Percentiles rank a stretch among this genome's conserved stretches.
phyloP scores from a whole-genome alignment of 1,140 invertebrate genomes.

The Drosophila yakuba region DNA sequence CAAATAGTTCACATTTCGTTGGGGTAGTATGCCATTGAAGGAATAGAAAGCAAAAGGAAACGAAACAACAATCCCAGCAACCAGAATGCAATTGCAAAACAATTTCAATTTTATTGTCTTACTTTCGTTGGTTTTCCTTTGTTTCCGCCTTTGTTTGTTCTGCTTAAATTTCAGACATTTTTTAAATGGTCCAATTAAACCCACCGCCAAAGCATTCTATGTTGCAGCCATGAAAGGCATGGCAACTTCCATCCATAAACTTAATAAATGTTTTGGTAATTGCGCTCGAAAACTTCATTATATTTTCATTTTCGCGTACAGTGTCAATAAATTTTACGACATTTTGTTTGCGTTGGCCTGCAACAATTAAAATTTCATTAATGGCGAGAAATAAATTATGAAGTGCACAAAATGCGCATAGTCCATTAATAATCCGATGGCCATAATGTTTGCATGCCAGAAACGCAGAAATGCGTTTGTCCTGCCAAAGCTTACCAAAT shows the following conservation, averaged over 20 bases:
- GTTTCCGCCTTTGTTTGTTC: background rate
- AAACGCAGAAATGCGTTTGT: background rate
- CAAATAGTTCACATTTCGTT: slow-evolving; percentile 2
- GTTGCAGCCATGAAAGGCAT: background rate
- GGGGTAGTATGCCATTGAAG: background rate
- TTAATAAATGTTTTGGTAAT: slow-evolving; percentile 51
- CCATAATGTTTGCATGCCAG: slow-evolving; percentile 5
- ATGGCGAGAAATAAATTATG: slow-evolving; percentile 45
- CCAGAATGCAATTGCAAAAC: slow-evolving; percentile 32
- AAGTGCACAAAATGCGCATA: slow-evolving; percentile 26
- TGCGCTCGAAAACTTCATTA: slow-evolving; percentile 42
- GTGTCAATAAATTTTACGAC: slow-evolving; percentile 52
- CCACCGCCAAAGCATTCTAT: slow-evolving; percentile 11
- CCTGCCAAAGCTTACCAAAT: background rate
- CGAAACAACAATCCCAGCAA: slow-evolving; percentile 1
- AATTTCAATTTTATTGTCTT: slow-evolving; percentile 27
- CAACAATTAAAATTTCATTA: slow-evolving; percentile 47
- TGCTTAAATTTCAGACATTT: slow-evolving; percentile 20
- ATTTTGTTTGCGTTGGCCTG: slow-evolving; percentile 34
- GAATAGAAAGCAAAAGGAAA: background rate
- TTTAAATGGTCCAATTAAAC: slow-evolving; percentile 28
- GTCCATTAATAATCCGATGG: slow-evolving; percentile 29
- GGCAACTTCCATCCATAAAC: slow-evolving; percentile 15
- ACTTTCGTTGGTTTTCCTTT: slow-evolving; percentile 4
- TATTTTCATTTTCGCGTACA: slow-evolving; percentile 42